Conservation (phyloP, 2,888 invertebrate species). For the Junonia oenone region DNA sequence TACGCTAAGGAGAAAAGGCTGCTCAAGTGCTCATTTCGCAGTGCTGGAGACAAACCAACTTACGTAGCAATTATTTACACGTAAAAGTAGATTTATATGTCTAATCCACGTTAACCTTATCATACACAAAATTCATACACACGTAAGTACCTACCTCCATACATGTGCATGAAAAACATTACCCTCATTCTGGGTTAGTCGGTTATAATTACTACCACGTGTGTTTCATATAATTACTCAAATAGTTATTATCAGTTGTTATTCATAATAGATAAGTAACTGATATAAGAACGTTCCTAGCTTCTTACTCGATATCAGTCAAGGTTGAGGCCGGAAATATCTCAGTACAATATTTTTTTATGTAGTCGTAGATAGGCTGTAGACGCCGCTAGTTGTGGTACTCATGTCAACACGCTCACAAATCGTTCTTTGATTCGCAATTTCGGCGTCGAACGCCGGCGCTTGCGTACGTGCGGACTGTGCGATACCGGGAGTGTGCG, state of each 20-base stretch:
- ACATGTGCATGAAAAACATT: too few relatives aligned
- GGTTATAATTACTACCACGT: not conserved
- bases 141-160: too few relatives aligned
- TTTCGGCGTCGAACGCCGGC: slow-evolving; percentile 32
- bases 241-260: not conserved
- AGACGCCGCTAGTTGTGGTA: slow-evolving; percentile 12
- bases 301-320: slow-evolving; percentile 1
- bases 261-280: too few relatives aligned
- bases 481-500: slow-evolving; percentile 1
- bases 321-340: slow-evolving; percentile 34
- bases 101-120: too few relatives aligned
- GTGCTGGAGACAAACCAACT: too few relatives aligned
- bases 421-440: slow-evolving; percentile 17
- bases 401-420: slow-evolving; percentile 26
- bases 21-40: too few relatives aligned
- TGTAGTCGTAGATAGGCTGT: slow-evolving; percentile 26
- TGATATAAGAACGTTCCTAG: not conserved
- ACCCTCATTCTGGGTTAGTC: too few relatives aligned
- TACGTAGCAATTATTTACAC: too few relatives aligned
- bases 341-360: not conserved
- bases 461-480: slow-evolving; percentile 25
- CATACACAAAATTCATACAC: too few relatives aligned
- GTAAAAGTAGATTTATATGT: too few relatives aligned
- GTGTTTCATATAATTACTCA: not conserved
- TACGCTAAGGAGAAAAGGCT: too few relatives aligned